Evolutionary conservation across 1,140 invertebrate species (phyloP).

Genomic region (Tetramorium simillimum): DNA sequence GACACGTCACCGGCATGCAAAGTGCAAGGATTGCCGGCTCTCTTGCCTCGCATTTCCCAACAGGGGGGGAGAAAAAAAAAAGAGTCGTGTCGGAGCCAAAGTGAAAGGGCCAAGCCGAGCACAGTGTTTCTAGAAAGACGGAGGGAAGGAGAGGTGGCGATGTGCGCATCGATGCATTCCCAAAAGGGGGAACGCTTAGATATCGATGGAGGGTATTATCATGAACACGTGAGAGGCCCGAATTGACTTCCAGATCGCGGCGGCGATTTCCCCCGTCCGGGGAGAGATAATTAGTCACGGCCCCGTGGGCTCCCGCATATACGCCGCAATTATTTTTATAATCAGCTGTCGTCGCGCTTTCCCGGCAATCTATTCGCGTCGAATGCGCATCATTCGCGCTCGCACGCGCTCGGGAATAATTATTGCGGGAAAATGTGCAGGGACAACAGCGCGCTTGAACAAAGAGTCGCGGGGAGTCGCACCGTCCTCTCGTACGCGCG

Average conservation of each 20-base stretch:
- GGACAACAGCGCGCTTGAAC: not conserved
- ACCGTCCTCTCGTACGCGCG: not conserved
- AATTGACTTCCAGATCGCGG: conserved; percentile 60
- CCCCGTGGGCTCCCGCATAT: conserved; percentile 37
- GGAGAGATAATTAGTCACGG: conserved; percentile 72
- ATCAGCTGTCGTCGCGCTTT: conserved; percentile 75
- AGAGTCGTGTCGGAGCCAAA: not conserved
- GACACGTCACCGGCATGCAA: conserved; percentile 37
- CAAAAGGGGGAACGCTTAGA: not conserved
- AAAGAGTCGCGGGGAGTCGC: not conserved
- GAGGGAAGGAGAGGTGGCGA: not conserved
- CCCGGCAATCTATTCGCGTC: conserved; percentile 66
- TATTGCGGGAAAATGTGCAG: conserved; percentile 43
- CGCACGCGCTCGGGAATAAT: conserved; percentile 20
- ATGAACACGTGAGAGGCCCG: conserved; percentile 58
- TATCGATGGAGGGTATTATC: conserved; percentile 62
- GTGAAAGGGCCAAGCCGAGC: conserved; percentile 1
- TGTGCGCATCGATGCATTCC: conserved; percentile 9
- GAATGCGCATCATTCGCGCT: conserved; percentile 42
- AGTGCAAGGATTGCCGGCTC: conserved; percentile 26
- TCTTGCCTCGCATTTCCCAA: conserved; percentile 17
- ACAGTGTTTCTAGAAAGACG: not conserved
- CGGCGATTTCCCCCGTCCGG: conserved; percentile 58
- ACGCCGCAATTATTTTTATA: conserved; percentile 71
- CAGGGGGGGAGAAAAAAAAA: conserved; percentile 11